Conservation (phyloP, 2,797 vertebrate genomes). For the Hyperoplus lanceolatus region DNA sequence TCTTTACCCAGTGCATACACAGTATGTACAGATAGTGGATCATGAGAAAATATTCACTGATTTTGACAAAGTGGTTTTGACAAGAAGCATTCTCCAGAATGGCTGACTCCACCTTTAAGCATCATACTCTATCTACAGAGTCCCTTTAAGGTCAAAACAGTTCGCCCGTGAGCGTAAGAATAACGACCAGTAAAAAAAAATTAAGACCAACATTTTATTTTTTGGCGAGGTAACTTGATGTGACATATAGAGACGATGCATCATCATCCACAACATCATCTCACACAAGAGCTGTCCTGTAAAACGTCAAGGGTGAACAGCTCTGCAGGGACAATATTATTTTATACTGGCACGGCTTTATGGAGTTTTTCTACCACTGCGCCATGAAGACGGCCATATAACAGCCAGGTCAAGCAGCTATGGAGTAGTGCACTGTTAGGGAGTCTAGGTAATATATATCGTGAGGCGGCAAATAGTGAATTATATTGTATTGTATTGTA, state of each 20-base stretch:
- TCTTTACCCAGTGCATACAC: too few relatives aligned
- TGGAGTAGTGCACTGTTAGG: background rate
- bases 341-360: conserved; percentile 18
- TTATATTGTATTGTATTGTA: conserved; percentile 10
- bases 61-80: too few relatives aligned
- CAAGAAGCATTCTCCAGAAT: too few relatives aligned
- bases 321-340: conserved; percentile 31
- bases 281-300: conserved; percentile 41
- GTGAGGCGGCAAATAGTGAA: background rate
- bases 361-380: conserved; percentile 25
- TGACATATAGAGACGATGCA: conserved; percentile 3
- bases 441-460: conserved; percentile 13
- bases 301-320: conserved; percentile 53
- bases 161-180: background rate
- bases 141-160: conserved; percentile 11
- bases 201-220: conserved; percentile 23
- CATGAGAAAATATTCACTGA: too few relatives aligned
- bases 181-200: background rate
- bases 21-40: too few relatives aligned
- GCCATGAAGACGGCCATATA: conserved; percentile 13
- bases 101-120: background rate
- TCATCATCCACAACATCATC: conserved; percentile 30
- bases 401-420: conserved; percentile 31
- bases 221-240: background rate
- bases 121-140: background rate